Evolutionary conservation across 2,797 vertebrate genomes (phyloP), one percentile per base, ranked within the genome.

Genomic region (Gallinago stenura): DNA sequence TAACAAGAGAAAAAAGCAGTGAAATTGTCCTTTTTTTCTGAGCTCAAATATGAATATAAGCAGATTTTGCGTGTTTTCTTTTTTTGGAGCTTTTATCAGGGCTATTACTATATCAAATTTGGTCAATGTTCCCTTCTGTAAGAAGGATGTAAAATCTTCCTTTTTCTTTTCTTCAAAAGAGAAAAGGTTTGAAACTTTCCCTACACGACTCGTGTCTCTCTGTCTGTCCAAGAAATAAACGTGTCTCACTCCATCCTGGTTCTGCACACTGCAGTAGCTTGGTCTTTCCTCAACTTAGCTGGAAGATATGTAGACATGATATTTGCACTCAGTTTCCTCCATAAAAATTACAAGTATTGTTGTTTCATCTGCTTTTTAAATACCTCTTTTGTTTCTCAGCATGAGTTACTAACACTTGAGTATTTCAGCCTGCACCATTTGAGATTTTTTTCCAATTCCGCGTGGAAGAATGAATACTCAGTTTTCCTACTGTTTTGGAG

Each of bases 401-500:
- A 16, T 25, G 14, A 60, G 20, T 64, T 60, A 33, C 25, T 75
- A 62, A 71, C 83, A 88, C 8, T 45, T 53, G 18, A 66, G 20
- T 51, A 51, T 83, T 64, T 93, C 24, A 64, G 0, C 57, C 28
- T 72, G 8, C 7, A 45, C 7, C 5, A 71, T 39, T 50, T 48
- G 33, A 24, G 5, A 6, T 30, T 75, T 57, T 56, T 33, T 65
- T 15, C 26, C 4, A 61, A 1, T 72, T 84, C 18, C n/a, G 20
- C 0, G 0, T 54, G 15, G 64, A 80, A 54, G 41, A 71, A 57
- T 13, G 10, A 57, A 69, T 60, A 15, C 7, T 61, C 17, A 11
- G 4, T 15, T 83, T 88, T 65, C 24, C 53, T 73, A 41, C 15
- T 56, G 7, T n/a, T 94, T 62, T 35, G 12, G 26, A 31, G 33